Conservation (phyloP, 2,888 invertebrate species). For the Gandaritis pyraliata region DNA sequence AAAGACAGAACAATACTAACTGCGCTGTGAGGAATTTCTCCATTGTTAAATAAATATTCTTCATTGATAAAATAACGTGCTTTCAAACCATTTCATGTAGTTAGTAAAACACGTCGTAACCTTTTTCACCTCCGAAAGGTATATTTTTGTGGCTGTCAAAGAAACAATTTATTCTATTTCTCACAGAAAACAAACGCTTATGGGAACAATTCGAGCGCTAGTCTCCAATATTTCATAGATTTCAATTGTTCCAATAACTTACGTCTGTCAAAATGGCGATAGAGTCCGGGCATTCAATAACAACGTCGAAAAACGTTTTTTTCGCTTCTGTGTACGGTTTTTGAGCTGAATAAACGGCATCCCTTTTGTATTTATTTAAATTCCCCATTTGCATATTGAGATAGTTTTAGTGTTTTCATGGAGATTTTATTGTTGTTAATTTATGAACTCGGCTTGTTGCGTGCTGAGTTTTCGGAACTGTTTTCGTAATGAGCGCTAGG, state of each 20-base stretch:
- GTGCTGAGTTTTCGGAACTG: slow-evolving; percentile 10
- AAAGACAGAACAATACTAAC: no score
- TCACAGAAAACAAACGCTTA: slow-evolving; percentile 44
- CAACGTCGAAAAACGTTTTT: slow-evolving; percentile 35
- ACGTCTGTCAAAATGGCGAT: slow-evolving; percentile 62
- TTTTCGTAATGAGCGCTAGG: neutral
- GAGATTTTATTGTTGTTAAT: slow-evolving; percentile 34
- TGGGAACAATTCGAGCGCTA: slow-evolving; percentile 46
- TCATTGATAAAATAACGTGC: no score
- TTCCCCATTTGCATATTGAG: slow-evolving; percentile 50
- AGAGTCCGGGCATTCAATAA: slow-evolving; percentile 51
- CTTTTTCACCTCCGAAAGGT: slow-evolving; percentile 3
- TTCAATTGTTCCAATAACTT: slow-evolving; percentile 62
- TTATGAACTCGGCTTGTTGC: slow-evolving; percentile 32
- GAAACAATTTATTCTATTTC: slow-evolving; percentile 41
- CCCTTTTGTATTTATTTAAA: slow-evolving; percentile 51
- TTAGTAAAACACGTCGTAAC: neutral
- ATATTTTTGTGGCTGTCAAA: slow-evolving; percentile 15
- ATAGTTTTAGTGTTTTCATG: slow-evolving; percentile 46
- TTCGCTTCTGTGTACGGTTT: slow-evolving; percentile 41
- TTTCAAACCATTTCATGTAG: no score
- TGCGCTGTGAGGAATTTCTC: no score
- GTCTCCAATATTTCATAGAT: slow-evolving; percentile 64
- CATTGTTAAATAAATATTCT: no score
- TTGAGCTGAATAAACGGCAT: slow-evolving; percentile 43